Evolutionary conservation across 2,888 invertebrate genomes (phyloP), one percentile per base, ranked within the genome.

Genomic region (Orthosia gracilis): DNA sequence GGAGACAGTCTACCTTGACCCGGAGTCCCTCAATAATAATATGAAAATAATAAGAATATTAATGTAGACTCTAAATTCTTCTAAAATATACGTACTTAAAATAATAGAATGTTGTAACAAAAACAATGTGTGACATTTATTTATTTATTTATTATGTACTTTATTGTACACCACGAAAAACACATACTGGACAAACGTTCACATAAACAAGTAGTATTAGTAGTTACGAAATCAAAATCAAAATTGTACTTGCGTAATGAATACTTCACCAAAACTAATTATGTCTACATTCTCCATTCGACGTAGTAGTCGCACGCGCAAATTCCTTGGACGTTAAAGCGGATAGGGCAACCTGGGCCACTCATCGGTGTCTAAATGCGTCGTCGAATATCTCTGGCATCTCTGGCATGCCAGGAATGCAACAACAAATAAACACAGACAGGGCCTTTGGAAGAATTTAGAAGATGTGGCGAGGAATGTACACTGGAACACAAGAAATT

Each of bases 371-470:
- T 68, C 70, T 83, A 80, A 82, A 79, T 72, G 23, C 59, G 70
- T 73, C 80, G 52, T 52, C 13, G 47, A 63, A 75, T 47, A 81
- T 66, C 47, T 64, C 63, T 66, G 76, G 68, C 61, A 84, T 76
- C 47, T 64, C 63, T 64, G 76, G 68, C 61, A 84, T 76, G 72
- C 54, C 57, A 63, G 69, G 69, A 62, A 84, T 72, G 73, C 66
- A 45, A 73, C 50, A 64, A 57, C 13, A 73, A 72, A 80, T 73
- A 79, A 68, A 77, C 21, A 69, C 47, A 66, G 66, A 59, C 82
- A 74, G 81, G 84, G 83, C 55, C 76, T 80, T 83, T 68, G 65
- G 67, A 73, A 77, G n/a, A 62, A 76, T 76, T 71, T 54, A 4
- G 21, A 55, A 45, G 82, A 84, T 73, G 47, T 65, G 52, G 26